Evolutionary conservation across 2,797 vertebrate genomes (phyloP), one percentile per base, ranked within the genome.

Genomic region (Bovichtus diacanthus): DNA sequence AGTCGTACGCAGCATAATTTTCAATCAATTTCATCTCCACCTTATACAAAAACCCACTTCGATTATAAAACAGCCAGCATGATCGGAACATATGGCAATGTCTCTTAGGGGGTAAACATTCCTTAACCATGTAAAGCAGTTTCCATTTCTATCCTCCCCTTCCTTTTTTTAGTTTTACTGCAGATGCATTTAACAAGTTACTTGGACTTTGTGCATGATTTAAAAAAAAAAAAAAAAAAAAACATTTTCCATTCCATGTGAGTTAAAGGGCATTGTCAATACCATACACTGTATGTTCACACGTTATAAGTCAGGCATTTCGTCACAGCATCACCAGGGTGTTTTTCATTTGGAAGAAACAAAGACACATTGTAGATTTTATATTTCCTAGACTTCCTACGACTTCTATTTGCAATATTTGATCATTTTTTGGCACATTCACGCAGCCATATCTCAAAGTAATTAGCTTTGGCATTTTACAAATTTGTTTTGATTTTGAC

Each of bases 11-110:
- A 34, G 74, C 68, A 70, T 89, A 63, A 49, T 87, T 89, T 86
- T 88, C 78, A 86, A 93, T 92, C 88, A 86, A 80, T 84, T 85
- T 81, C 80, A 85, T 88, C 78, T 86, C 64, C 75, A 31, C 50
- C 1, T 4, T 13, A 56, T 61, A 46, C 74, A 81, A 83, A 82
- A 80, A 39, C 0, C 11, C 36, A 60, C 67, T 78, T 86, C 1
- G 34, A 83, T 78, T 70, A n/a, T 82, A 51, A 80, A 89, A 77
- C 72, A 62, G 60, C 44, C 53, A 2, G 49, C 41, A 21, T 82
- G 79, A 90, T 87, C 38, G 18, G 78, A 76, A 77, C 70, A 73
- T 60, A 68, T 60, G 44, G 51, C 8, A 1, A 27, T 58, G 64
- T 71, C 72, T 84, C 80, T 74, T 64, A 66, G 59, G 79, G 60